A percentile compares a stretch with the other conserved stretches of the same genome.
Evolutionary conservation across 2,888 invertebrate genomes (phyloP).

Genomic region (Eupithecia abbreviata): DNA sequence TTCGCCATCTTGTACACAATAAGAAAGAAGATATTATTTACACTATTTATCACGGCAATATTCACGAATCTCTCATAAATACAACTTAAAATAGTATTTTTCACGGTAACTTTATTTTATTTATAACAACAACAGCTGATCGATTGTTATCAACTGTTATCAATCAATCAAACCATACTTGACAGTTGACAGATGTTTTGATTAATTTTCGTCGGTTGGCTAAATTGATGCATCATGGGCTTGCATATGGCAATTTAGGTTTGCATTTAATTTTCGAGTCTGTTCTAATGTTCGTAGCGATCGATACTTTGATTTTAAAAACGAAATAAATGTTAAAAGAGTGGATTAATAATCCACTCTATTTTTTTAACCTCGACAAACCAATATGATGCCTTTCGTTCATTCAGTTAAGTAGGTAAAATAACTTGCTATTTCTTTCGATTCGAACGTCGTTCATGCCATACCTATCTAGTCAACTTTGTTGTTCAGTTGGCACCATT

Average conservation of each 20-base stretch:
- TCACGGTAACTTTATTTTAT: background rate
- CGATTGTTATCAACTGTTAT: no score
- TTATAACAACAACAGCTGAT: slow-evolving; percentile 33
- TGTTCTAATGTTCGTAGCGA: background rate
- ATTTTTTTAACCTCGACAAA: no score
- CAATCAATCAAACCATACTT: no score
- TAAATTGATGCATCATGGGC: background rate
- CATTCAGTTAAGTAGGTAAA: background rate
- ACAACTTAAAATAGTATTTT: slow-evolving; percentile 14
- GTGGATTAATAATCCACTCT: no score
- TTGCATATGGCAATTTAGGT: background rate
- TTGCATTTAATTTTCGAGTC: slow-evolving; percentile 4
- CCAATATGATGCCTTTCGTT: background rate
- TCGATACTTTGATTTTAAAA: no score
- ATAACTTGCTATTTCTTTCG: no score
- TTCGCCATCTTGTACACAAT: slow-evolving; percentile 48
- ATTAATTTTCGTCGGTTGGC: slow-evolving; percentile 25
- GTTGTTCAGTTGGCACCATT: slow-evolving; percentile 27
- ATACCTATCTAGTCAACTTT: slow-evolving; percentile 12
- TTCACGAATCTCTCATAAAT: background rate
- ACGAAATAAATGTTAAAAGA: no score
- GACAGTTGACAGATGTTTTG: slow-evolving; percentile 12
- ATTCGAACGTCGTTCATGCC: background rate
- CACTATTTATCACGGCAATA: background rate
- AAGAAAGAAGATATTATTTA: background rate